Conservation (phyloP, 1,140 invertebrate genomes). For the Ceratosolen solmsi region DNA sequence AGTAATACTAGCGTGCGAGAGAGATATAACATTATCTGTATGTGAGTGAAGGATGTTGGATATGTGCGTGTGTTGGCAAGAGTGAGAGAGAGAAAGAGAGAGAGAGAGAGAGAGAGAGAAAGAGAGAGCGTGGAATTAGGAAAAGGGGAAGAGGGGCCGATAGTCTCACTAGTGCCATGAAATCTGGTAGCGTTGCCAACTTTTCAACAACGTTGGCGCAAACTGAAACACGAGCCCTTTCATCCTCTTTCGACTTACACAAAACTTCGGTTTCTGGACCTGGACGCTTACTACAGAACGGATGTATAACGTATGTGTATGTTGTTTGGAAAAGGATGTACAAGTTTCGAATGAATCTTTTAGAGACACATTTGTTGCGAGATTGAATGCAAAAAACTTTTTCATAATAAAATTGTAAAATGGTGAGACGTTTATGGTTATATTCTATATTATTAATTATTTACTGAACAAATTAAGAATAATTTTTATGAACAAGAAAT, state of each 20-base stretch:
- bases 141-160: neutral
- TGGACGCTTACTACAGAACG: neutral
- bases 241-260: slow-evolving; percentile 46
- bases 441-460: no score
- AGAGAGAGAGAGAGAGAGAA: neutral
- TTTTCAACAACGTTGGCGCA: slow-evolving; percentile 51
- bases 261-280: slow-evolving; percentile 11
- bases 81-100: neutral
- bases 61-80: no score
- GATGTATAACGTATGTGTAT: slow-evolving; percentile 20
- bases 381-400: neutral
- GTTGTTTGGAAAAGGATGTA: slow-evolving; percentile 48
- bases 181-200: slow-evolving; percentile 66
- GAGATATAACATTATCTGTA: no score
- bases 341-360: slow-evolving; percentile 53
- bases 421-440: no score
- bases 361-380: slow-evolving; percentile 39
- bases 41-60: no score
- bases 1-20: no score
- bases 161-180: slow-evolving; percentile 49
- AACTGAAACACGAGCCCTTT: slow-evolving; percentile 46
- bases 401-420: neutral
- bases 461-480: no score
- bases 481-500: no score
- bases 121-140: slow-evolving; percentile 25